Conservation (phyloP, 2,888 invertebrate genomes). For the Cephus nigrinus region DNA sequence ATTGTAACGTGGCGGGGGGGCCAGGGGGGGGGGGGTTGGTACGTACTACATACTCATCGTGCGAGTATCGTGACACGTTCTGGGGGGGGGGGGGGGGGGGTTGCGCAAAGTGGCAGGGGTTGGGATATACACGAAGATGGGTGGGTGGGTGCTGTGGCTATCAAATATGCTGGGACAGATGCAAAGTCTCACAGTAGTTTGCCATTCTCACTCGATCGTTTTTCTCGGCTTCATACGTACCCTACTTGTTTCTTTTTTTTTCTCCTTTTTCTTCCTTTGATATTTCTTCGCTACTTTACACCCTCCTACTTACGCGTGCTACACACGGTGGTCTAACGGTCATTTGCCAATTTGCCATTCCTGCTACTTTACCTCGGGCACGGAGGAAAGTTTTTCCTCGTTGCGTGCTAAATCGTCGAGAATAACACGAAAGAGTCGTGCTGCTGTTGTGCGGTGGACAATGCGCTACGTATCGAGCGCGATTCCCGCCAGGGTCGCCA, state of each 20-base stretch:
- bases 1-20: background rate
- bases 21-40: no score
- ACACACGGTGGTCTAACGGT: background rate
- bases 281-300: slow-evolving; percentile 1
- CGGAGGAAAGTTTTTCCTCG: background rate
- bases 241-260: slow-evolving; percentile 19
- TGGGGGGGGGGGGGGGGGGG: background rate
- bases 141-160: slow-evolving; percentile 36
- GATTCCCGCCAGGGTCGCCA: background rate
- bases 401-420: background rate
- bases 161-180: slow-evolving; percentile 65
- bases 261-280: slow-evolving; percentile 18
- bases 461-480: background rate
- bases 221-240: slow-evolving; percentile 21
- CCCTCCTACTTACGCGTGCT: background rate
- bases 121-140: slow-evolving; percentile 4
- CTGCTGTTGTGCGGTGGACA: background rate
- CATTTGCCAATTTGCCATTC: background rate
- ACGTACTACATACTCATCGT: background rate
- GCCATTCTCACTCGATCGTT: slow-evolving; percentile 56
- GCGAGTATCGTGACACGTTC: background rate
- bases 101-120: slow-evolving; percentile 2
- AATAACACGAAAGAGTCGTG: background rate
- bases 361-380: background rate
- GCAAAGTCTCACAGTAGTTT: slow-evolving; percentile 64